Base-by-base conservation (phyloP, 2,113 vertebrate species). In the Paramisgurnus dabryanus region DNA sequence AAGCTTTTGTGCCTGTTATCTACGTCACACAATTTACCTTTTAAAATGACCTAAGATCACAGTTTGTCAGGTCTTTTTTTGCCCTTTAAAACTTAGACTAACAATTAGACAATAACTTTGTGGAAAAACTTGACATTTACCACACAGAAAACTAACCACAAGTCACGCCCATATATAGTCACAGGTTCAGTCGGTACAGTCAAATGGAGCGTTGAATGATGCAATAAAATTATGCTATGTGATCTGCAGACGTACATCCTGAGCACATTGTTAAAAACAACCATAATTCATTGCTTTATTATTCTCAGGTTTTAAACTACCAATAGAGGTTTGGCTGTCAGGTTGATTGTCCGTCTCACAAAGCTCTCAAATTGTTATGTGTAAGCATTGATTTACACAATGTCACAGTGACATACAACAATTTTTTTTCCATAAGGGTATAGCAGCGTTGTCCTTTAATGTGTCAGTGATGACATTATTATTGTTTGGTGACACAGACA, bases 91-190 rank as follows among this genome's bases (percentile, higher is more conserved):
- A 18, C 43, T 18, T 6, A 80, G 78, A 64, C n/a, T 45, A 47
- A 63, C 60, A 66, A 66, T 50, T 17, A 22, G 49, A 43, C 58
- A 47, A 39, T 12, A 49, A 61, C 77, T 63, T 63, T 18, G 63
- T 49, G 77, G 67, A 60, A 69, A 79, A 55, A 72, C 67, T 77
- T 77, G 63, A 77, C 63, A 77, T 77, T 77, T 66, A 77, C 15
- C 22, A 66, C 8, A 76, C 43, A 76, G 60, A 55, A 66, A 34
- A 77, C 22, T 8, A 66, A 77, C 63, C 60, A 15, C 60, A 70
- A 1, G 0, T 58, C 39, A 12, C n/a, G 11, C 43, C 53, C 63
- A 17, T 15, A 73, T 65, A 18, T 18, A 41, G 58, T 80, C 79
- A 67, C n/a, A 17, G 61, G 17, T 12, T 58, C 22, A 66, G 10